Conservation (phyloP, 2,797 vertebrate genomes). For the Lepus oiostolus region DNA sequence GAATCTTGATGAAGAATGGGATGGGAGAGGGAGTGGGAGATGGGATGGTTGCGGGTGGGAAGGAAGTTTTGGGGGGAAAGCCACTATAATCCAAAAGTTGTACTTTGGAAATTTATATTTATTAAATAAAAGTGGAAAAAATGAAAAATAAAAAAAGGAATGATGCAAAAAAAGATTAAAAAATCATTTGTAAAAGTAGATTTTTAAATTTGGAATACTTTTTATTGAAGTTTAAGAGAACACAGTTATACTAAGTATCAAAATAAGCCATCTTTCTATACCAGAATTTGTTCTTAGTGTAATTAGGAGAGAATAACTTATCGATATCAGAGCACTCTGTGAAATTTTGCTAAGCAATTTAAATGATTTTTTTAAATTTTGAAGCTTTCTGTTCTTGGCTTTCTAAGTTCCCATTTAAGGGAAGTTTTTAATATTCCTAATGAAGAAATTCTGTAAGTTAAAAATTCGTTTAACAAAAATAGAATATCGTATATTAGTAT, state of each 20-base stretch:
- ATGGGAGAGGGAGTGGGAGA: too few species aligned
- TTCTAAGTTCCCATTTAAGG: background rate
- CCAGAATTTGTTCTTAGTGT: background rate
- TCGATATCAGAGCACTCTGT: background rate
- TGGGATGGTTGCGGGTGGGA: too few species aligned
- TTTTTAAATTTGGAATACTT: background rate
- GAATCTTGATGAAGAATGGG: too few species aligned
- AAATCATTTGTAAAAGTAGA: background rate
- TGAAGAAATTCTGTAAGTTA: background rate
- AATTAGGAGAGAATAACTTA: background rate
- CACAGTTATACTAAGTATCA: background rate
- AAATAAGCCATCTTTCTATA: background rate
- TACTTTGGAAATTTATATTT: too few species aligned
- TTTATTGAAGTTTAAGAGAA: background rate
- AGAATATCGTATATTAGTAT: background rate
- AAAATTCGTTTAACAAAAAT: background rate
- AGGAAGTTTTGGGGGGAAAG: too few species aligned
- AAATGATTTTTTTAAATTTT: background rate
- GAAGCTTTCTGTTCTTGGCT: background rate
- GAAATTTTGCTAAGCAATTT: background rate
- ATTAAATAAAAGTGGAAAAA: too few species aligned
- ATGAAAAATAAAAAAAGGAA: background rate
- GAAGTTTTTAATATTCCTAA: background rate
- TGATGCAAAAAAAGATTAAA: background rate
- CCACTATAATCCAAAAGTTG: too few species aligned